Evolutionary conservation across 2,888 invertebrate species (phyloP).

Genomic region (Pycnomerus fuliginosus): DNA sequence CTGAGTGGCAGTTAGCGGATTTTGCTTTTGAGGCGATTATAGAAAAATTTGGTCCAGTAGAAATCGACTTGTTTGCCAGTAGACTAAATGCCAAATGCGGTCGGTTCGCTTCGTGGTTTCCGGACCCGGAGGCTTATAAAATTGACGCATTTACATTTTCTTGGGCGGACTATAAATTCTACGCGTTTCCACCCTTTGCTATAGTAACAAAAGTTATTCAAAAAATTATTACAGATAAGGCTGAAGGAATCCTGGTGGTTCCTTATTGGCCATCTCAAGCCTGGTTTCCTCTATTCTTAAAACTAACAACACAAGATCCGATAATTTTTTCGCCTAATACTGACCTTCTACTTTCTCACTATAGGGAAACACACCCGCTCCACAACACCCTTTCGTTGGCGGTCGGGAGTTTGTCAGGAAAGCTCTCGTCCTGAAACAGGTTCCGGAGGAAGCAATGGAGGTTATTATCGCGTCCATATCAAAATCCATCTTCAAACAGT

Average conservation of each 20-base stretch:
- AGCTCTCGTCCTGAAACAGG: no score
- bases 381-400: no score
- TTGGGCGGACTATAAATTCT: background rate
- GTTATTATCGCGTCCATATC: no score
- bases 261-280: constrained; percentile 1
- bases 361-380: no score
- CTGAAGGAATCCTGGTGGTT: constrained; percentile 1
- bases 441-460: no score
- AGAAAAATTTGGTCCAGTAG: background rate
- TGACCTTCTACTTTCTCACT: no score
- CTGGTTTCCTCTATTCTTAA: no score
- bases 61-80: constrained; percentile 12
- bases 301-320: no score
- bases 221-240: constrained; percentile 1
- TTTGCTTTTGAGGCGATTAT: constrained; percentile 7
- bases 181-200: constrained; percentile 1
- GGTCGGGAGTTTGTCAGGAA: no score
- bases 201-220: background rate
- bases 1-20: constrained; percentile 13
- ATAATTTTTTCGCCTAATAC: no score
- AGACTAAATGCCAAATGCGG: background rate
- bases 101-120: background rate
- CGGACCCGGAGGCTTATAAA: background rate
- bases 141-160: background rate
- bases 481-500: no score